A percentile compares a stretch with the other conserved stretches of the same genome.
phyloP scores from a whole-genome alignment of 2,797 vertebrate species.

The Propithecus deckenii region DNA sequence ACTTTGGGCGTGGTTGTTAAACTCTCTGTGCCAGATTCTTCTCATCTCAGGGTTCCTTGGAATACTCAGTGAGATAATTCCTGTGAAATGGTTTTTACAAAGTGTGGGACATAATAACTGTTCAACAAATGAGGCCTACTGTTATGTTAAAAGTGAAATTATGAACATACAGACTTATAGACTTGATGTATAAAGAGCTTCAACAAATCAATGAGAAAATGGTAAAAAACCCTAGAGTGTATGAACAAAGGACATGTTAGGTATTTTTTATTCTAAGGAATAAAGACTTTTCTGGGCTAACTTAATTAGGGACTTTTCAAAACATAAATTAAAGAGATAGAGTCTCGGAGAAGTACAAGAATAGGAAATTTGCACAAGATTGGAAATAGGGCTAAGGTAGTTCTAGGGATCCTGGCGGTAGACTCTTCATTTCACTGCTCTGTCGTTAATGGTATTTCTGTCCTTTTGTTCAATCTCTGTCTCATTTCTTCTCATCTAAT shows the following conservation, averaged over 20 bases:
- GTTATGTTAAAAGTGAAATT: background rate
- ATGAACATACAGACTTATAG: background rate
- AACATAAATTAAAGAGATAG: background rate
- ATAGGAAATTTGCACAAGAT: background rate
- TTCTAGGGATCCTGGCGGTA: background rate
- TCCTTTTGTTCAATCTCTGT: background rate
- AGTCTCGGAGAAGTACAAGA: background rate
- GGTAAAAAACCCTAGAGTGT: background rate
- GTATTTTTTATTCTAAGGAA: conserved; percentile 29
- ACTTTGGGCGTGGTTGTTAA: background rate
- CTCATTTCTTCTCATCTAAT: conserved; percentile 13
- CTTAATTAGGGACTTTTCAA: conserved; percentile 14
- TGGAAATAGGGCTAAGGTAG: background rate
- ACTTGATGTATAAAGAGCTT: background rate
- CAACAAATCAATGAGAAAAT: conserved; percentile 15
- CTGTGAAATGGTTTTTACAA: background rate
- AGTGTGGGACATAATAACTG: background rate
- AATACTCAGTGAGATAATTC: background rate
- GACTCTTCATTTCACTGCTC: background rate
- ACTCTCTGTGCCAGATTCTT: background rate
- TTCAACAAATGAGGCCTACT: background rate
- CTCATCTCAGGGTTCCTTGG: conserved; percentile 18
- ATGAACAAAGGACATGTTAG: background rate
- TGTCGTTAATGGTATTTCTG: background rate
- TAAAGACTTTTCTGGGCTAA: background rate